Evolutionary conservation across 2,888 invertebrate genomes (phyloP), one percentile per base, ranked within the genome.

Genomic region (Xestoiulus laeticollis): DNA sequence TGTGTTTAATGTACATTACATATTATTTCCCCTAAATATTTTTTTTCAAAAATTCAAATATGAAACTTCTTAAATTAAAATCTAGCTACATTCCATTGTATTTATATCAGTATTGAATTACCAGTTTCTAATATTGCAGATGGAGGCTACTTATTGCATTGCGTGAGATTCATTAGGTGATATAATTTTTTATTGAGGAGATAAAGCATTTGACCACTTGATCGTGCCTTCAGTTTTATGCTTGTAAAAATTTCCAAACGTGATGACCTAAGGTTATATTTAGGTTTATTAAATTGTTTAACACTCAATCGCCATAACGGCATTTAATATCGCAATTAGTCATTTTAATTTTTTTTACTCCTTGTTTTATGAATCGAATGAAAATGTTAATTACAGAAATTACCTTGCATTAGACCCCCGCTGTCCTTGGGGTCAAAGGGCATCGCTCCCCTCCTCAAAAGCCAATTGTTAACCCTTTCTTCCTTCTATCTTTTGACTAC

Each of bases 311-410:
- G 26, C 68, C 68, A 26, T 68, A 26, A 68, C 68, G 68, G 26
- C 68, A 68, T 68, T 68, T 68, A 68, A 68, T 68, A 68, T 68
- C 26, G 68, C 68, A 68, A 68, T 68, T 68, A 68, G 68, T 68
- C 26, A 26, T 68, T 26, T n/a, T 59, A 0, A 3, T 6, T 59
- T 59, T 59, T 59, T 59, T n/a, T 5, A n/a, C 19, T n/a, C n/a
- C 59, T 6, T 59, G n/a, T 59, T 59, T 68, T n/a, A 68, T 26
- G 68, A 68, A 68, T 26, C 26, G 26, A 68, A 68, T 68, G 26
- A 10, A 68, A 68, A 68, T 68, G 68, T 14, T 26, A 68, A 68
- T 68, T 68, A 68, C 26, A 26, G 26, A 68, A 68, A 68, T 26
- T 68, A 26, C n/a, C n/a, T n/a, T 59, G 59, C n/a, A 59, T 59